These are phyloP conservation scores for Crenichthys baileyi DNA, from an alignment of 2,797 vertebrate species.

Conservation along the genomic window DNA sequence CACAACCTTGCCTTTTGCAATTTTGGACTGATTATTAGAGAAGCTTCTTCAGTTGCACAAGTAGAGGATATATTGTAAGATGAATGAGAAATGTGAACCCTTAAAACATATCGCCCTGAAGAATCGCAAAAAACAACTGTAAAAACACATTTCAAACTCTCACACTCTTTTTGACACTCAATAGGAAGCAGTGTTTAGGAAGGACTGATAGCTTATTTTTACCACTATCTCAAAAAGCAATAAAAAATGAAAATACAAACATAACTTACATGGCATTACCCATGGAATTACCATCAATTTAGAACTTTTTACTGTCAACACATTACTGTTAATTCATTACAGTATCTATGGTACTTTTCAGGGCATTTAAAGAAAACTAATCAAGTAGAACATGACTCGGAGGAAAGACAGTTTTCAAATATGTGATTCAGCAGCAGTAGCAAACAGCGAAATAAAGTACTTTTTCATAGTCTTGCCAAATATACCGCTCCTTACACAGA, in stretches of 20 bases:
- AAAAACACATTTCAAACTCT: slow-evolving; percentile 43
- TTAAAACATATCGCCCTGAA: slow-evolving; percentile 44
- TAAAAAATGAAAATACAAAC: neutral
- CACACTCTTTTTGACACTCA: slow-evolving; percentile 36
- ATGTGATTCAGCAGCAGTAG: slow-evolving; percentile 32
- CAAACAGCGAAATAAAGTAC: slow-evolving; percentile 35
- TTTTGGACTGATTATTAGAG: slow-evolving; percentile 59
- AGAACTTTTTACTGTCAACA: slow-evolving; percentile 35
- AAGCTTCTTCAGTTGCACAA: slow-evolving; percentile 53
- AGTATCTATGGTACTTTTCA: slow-evolving; percentile 84
- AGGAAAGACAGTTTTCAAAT: slow-evolving; percentile 58
- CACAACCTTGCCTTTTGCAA: slow-evolving; percentile 74
- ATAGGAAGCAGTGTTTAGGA: neutral
- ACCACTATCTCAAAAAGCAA: neutral
- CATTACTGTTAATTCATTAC: slow-evolving; percentile 72
- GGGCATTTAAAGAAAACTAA: slow-evolving; percentile 83
- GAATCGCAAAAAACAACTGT: slow-evolving; percentile 15
- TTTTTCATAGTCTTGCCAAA: slow-evolving; percentile 22
- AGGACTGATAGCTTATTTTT: slow-evolving; percentile 2
- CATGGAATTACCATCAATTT: slow-evolving; percentile 29
- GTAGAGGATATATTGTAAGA: slow-evolving; percentile 53
- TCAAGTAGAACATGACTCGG: slow-evolving; percentile 79
- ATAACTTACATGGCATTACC: slow-evolving; percentile 54
- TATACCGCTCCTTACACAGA: neutral
- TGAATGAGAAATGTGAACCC: slow-evolving; percentile 49